A percentile compares a stretch with the other conserved stretches of the same genome.
phyloP scores from a whole-genome alignment of 2,888 invertebrate genomes.

The Calliphora vomitoria region DNA sequence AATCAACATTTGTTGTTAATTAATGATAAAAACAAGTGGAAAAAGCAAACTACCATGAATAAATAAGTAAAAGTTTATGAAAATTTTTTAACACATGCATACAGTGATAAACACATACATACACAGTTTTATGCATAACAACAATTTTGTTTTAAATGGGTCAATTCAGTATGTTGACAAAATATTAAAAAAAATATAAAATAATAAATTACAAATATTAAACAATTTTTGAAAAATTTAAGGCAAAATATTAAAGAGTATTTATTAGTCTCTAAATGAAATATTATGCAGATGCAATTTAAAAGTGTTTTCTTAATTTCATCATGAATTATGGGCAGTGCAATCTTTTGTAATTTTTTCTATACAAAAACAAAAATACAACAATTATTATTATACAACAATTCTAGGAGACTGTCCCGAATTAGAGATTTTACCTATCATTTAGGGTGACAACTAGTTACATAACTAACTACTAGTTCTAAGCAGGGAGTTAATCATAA shows the following conservation, averaged over 20 bases:
- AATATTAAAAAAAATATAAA: not conserved
- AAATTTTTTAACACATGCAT: constrained; percentile 22
- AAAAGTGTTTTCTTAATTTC: too few species aligned
- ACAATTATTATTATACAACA: too few species aligned
- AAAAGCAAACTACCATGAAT: constrained; percentile 49
- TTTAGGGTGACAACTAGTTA: too few species aligned
- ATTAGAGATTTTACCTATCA: too few species aligned
- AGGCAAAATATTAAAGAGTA: not conserved
- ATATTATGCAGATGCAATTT: too few species aligned
- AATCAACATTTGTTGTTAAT: constrained; percentile 71
- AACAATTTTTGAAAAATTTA: not conserved
- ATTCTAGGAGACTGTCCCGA: too few species aligned
- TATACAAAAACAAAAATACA: too few species aligned
- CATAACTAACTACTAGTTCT: too few species aligned
- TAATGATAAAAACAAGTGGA: constrained; percentile 58
- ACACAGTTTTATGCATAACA: constrained; percentile 1
- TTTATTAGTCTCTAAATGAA: too few species aligned
- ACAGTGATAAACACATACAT: not conserved
- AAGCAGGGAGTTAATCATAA: too few species aligned
- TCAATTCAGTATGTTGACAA: constrained; percentile 30
- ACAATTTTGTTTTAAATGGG: constrained; percentile 33
- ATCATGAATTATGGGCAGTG: too few species aligned
- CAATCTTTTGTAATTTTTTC: too few species aligned
- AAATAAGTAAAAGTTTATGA: constrained; percentile 60
- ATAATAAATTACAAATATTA: not conserved